phyloP scores from a whole-genome alignment of 2,113 vertebrate genomes.

The Nothocercus nigrocapillus region DNA sequence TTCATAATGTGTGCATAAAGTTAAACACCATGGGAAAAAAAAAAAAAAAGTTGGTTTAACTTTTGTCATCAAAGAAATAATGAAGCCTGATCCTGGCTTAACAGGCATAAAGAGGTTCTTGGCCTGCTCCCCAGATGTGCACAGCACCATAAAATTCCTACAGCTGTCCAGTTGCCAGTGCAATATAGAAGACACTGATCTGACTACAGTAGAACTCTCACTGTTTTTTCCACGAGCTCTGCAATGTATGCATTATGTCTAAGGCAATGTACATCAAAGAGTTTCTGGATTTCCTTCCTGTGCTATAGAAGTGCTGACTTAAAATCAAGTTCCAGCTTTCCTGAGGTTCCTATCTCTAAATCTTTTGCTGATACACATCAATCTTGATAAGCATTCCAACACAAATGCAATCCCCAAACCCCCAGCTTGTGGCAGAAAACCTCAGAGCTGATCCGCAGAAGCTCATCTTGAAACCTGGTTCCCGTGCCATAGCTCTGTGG shows the following conservation, averaged over 20 bases:
- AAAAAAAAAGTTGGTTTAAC: no score
- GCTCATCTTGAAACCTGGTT: background rate
- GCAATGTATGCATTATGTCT: background rate
- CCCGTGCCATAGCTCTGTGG: background rate
- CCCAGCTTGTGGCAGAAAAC: background rate
- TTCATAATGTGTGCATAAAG: background rate
- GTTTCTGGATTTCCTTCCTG: background rate
- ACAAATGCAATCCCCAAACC: accelerated
- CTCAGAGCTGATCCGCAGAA: background rate
- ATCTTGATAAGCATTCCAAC: background rate
- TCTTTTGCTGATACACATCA: background rate
- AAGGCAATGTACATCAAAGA: background rate
- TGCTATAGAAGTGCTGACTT: background rate
- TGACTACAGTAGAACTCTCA: background rate
- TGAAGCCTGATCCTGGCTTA: background rate
- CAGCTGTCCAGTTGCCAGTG: background rate
- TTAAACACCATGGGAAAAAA: background rate
- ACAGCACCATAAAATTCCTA: background rate
- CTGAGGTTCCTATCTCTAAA: background rate
- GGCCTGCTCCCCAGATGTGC: background rate
- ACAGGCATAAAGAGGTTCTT: background rate
- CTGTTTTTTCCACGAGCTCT: background rate
- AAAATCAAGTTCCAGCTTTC: background rate
- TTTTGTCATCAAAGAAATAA: background rate
- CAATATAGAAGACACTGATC: background rate